phyloP scores from a whole-genome alignment of 2,888 invertebrate genomes.

The Opisthograptis luteolata region DNA sequence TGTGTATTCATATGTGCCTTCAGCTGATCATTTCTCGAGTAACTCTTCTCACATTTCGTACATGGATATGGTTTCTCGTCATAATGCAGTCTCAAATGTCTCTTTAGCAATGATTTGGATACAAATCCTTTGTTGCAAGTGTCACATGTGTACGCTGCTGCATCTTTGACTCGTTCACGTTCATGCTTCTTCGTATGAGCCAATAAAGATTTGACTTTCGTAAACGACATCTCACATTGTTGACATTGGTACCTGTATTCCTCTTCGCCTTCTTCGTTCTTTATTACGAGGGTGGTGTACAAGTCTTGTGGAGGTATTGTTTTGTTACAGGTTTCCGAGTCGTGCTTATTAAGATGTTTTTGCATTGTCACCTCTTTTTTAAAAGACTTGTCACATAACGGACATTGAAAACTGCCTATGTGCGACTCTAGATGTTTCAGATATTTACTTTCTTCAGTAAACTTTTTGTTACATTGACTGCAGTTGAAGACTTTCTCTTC shows the following conservation, averaged over 20 bases:
- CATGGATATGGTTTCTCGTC: conserved; percentile 81
- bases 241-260: conserved; percentile 66
- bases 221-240: conserved; percentile 80
- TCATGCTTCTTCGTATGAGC: conserved; percentile 64
- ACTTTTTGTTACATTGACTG: conserved; percentile 74
- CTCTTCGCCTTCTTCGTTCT: conserved; percentile 45
- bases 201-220: conserved; percentile 77
- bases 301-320: not conserved
- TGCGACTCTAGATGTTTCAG: conserved; percentile 76
- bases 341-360: conserved; percentile 64
- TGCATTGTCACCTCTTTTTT: conserved; percentile 52
- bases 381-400: conserved; percentile 61
- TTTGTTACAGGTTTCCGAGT: not conserved
- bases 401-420: conserved; percentile 49
- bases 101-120: conserved; percentile 64
- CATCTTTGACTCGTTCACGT: conserved; percentile 54
- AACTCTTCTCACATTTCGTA: conserved; percentile 82
- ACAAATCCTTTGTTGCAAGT: conserved; percentile 74
- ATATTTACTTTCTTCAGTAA: conserved; percentile 71
- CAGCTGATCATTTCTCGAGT: conserved; percentile 83
- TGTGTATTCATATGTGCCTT: conserved; percentile 85
- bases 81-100: conserved; percentile 82
- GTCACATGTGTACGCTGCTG: conserved; percentile 63
- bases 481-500: conserved; percentile 53
- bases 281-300: conserved; percentile 3